Percentiles rank a stretch among this genome's conserved stretches.
phyloP scores from a whole-genome alignment of 2,113 vertebrate species.

The Protomyctophum bolini region DNA sequence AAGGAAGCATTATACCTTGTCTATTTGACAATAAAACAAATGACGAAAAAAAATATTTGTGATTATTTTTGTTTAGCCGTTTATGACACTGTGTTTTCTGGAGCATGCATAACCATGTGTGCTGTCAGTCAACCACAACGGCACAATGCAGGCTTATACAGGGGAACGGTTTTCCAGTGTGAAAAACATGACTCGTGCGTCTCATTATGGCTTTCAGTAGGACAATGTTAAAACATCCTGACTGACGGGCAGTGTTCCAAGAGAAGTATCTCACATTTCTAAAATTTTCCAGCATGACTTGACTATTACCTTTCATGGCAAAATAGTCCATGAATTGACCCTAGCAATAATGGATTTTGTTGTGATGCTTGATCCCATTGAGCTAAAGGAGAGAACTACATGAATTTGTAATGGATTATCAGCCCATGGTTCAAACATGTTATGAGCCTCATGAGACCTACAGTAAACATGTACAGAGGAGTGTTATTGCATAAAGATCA shows the following conservation, averaged over 20 bases:
- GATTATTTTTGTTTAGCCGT: not conserved
- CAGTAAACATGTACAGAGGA: not conserved
- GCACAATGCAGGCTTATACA: constrained; percentile 29
- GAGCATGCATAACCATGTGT: not conserved
- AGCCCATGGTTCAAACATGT: no score
- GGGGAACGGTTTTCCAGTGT: not conserved
- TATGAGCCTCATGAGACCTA: no score
- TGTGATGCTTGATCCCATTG: no score
- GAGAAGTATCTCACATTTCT: not conserved
- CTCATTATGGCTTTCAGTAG: not conserved
- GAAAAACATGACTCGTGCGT: constrained; percentile 3
- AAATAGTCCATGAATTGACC: not conserved
- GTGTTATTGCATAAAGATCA: not conserved
- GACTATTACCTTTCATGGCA: not conserved
- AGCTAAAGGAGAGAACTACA: no score
- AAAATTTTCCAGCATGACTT: not conserved
- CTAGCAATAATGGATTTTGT: not conserved
- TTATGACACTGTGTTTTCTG: constrained; percentile 14
- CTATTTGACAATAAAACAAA: constrained; percentile 74
- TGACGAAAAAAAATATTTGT: not conserved
- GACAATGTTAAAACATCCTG: not conserved
- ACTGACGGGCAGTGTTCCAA: no score
- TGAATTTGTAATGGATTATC: no score
- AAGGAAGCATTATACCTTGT: constrained; percentile 70
- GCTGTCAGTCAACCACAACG: not conserved